Base-by-base conservation (phyloP, 2,113 vertebrate genomes). In the Eulemur rufifrons region DNA sequence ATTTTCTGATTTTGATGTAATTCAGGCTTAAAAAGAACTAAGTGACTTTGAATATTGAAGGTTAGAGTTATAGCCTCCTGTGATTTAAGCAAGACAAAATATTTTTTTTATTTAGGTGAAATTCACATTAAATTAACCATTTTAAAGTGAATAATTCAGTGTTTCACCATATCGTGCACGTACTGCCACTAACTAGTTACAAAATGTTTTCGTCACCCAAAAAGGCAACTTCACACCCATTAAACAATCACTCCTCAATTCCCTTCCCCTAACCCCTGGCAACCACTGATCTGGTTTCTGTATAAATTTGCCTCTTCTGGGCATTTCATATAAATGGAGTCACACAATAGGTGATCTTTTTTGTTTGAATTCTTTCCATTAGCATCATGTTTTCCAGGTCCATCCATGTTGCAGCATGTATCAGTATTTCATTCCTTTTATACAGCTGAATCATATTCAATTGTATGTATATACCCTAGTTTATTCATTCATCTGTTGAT, bases 1-100 rank as follows among this genome's bases (percentile, higher is more conserved):
- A 47, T 89, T 94, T 95, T 97, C 81, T 73, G 21, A 83, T 87
- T 95, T 93, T 83, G 21, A 56, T 71, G 20, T 66, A 91, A 90
- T 27, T 86, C 45, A 73, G 73, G 45, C 39, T 96, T 87, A 52
- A 80, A 64, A 92, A 86, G 13, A 92, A 86, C 18, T 73, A 59
- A 66, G 47, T 45, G 23, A 91, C 3, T 27, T 80, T 45, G n/a
- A 66, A 32, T 93, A 64, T 50, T 42, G 21, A 96, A 91, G 71
- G n/a, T 59, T 95, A 86, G 80, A 86, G n/a, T 29, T 52, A 71
- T 9, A 87, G 17, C n/a, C 17, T 34, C 27, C 37, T 81, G 32
- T 45, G 34, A 47, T n/a, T 63, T 54, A 17, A 80, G 14, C 52
- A 73, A 91, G 56, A 59, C 0, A 37, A 91, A 73, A 39, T 68